These are phyloP conservation scores for Hypomesus transpacificus DNA, from an alignment of 2,113 vertebrate species.

Conservation along the genomic window DNA sequence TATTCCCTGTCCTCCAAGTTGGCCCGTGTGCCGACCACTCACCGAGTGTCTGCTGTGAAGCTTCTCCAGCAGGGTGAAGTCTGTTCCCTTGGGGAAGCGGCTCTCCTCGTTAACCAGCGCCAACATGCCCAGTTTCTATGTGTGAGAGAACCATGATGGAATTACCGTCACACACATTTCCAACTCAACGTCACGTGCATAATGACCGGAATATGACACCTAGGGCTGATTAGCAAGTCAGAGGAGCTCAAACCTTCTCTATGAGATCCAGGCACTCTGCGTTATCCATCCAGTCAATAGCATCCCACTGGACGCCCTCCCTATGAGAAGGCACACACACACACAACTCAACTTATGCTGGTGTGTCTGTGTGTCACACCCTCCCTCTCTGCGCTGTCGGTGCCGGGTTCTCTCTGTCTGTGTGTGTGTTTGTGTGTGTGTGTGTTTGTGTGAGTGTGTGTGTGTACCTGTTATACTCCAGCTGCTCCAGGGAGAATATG, in stretches of 20 bases:
- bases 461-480: constrained; percentile 87
- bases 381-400: background rate
- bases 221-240: background rate
- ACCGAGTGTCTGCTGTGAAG: constrained; percentile 87
- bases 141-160: constrained; percentile 5
- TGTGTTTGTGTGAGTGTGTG: constrained; percentile 1
- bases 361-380: too few species aligned
- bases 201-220: background rate
- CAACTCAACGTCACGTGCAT: background rate
- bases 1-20: constrained; percentile 9
- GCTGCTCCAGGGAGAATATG: constrained; percentile 91
- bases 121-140: constrained; percentile 86
- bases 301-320: constrained; percentile 90
- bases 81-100: constrained; percentile 91
- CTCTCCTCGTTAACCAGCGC: constrained; percentile 91
- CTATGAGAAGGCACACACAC: constrained; percentile 51
- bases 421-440: background rate
- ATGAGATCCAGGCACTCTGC: constrained; percentile 91
- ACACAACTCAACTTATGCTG: background rate
- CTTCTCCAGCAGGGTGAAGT: constrained; percentile 89
- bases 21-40: constrained; percentile 51
- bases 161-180: background rate
- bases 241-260: constrained; percentile 76
- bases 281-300: constrained; percentile 96
- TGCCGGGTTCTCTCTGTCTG: background rate